Evolutionary conservation across 1,140 invertebrate genomes (phyloP), one percentile per base, ranked within the genome.

Genomic region (Rhagoletis pomonella): DNA sequence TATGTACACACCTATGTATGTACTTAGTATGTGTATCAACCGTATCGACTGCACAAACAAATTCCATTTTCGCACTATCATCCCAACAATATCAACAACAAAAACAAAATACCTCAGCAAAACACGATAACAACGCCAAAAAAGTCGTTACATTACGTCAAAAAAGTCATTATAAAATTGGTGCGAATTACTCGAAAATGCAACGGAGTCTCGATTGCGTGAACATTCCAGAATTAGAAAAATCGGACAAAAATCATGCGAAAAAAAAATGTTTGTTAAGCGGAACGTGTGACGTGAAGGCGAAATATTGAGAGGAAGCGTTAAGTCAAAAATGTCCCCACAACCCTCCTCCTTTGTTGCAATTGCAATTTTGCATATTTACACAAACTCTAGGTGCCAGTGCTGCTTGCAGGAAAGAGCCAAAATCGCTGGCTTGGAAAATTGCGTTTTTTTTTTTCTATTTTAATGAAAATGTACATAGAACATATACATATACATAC

Each of bases 41-140:
- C 60, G 60, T 62, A 62, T 62, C 60, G 60, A 14, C 60, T 62
- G 17, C 60, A 62, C 60, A 67, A 67, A 29, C 64, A 67, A 67
- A 67, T 39, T 67, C 64, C 39, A 29, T 29, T 81, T 81, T 29
- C 29, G 73, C 73, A 55, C n/a, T 81, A 29, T 81, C 73, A 81
- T 81, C 19, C 47, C 47, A 55, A 29, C 29, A 29, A 29, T 29
- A 29, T 55, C 19, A 81, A 7, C 4, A 81, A 58, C 47, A 81
- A 81, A 55, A 81, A 81, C 47, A 81, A 55, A 55, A 29, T 81
- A 55, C 47, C 5, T 29, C 19, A 58, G 29, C n/a, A 58, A 55
- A 47, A 10, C 67, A 47, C 3, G 67, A 3, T 14, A 47, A 47
- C 4, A 73, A n/a, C 39, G 7, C 12, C 3, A 47, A 73, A 73